Percentiles rank a stretch among this genome's conserved stretches.
Conservation (phyloP, 2,888 invertebrate species). For the Plutella xylostella region DNA sequence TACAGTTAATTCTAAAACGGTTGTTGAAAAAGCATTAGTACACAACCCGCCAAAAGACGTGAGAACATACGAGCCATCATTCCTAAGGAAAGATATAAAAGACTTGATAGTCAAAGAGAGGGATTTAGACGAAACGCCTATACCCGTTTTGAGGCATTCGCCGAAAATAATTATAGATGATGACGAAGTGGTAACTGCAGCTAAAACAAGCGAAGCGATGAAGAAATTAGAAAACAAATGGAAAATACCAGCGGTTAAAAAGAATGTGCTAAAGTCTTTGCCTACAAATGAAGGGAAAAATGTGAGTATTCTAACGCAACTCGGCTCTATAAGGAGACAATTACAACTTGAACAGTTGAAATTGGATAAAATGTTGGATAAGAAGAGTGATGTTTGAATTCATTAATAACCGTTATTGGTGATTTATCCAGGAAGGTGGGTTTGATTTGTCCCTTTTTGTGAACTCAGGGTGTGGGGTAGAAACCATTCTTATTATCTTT, state of each 20-base stretch:
- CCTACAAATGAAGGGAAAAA: slow-evolving; percentile 57
- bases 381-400: slow-evolving; percentile 22
- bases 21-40: not conserved
- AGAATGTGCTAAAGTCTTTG: slow-evolving; percentile 63
- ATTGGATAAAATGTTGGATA: slow-evolving; percentile 56
- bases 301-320: slow-evolving; percentile 72
- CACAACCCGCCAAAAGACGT: slow-evolving; percentile 3
- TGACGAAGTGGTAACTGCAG: slow-evolving; percentile 15
- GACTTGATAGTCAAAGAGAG: slow-evolving; percentile 18
- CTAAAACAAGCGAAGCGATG: slow-evolving; percentile 45
- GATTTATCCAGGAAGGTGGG: too few species aligned
- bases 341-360: slow-evolving; percentile 74
- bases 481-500: too few species aligned
- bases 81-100: slow-evolving; percentile 17
- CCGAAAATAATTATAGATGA: slow-evolving; percentile 23
- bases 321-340: slow-evolving; percentile 76
- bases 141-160: slow-evolving; percentile 73
- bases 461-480: too few species aligned
- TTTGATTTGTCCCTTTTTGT: too few species aligned
- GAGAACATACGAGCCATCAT: slow-evolving; percentile 19
- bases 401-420: too few species aligned
- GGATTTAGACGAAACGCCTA: slow-evolving; percentile 52
- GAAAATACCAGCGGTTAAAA: slow-evolving; percentile 75
- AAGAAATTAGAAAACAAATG: slow-evolving; percentile 52
- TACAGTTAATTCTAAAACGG: not conserved